Evolutionary conservation across 2,113 vertebrate genomes (phyloP).

Genomic region (Thermophis baileyi): DNA sequence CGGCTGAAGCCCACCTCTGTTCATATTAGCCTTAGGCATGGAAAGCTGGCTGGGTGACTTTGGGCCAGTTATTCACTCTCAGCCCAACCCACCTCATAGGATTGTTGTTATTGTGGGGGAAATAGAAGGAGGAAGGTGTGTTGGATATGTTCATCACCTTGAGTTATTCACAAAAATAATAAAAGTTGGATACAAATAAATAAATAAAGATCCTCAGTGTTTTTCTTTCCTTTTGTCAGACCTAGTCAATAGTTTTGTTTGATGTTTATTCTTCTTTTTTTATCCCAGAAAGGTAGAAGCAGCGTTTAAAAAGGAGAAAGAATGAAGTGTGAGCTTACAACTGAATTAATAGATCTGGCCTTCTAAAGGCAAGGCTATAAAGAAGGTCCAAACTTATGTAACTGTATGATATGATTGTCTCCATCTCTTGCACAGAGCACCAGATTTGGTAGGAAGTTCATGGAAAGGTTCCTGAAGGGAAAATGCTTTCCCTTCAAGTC

Average conservation of each 20-base stretch:
- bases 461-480: not conserved
- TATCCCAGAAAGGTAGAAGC: not conserved
- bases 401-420: not conserved
- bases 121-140: not conserved
- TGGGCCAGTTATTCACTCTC: no score
- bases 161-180: not conserved
- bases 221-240: not conserved
- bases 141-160: not conserved
- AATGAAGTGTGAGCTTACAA: not conserved
- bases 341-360: not conserved
- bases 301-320: not conserved
- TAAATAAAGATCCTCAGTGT: not conserved
- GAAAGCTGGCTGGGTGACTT: no score
- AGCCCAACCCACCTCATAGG: not conserved
- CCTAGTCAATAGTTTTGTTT: not conserved
- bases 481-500: not conserved
- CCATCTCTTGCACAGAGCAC: not conserved
- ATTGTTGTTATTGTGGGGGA: not conserved
- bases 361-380: not conserved
- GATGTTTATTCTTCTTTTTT: not conserved
- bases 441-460: not conserved
- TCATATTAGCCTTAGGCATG: no score
- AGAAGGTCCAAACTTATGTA: not conserved
- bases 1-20: no score
- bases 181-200: not conserved